Evolutionary conservation across 92 coral and sea anemone species (phyloP), one percentile per base, ranked within the genome.

Genomic region (Porites divaricata): DNA sequence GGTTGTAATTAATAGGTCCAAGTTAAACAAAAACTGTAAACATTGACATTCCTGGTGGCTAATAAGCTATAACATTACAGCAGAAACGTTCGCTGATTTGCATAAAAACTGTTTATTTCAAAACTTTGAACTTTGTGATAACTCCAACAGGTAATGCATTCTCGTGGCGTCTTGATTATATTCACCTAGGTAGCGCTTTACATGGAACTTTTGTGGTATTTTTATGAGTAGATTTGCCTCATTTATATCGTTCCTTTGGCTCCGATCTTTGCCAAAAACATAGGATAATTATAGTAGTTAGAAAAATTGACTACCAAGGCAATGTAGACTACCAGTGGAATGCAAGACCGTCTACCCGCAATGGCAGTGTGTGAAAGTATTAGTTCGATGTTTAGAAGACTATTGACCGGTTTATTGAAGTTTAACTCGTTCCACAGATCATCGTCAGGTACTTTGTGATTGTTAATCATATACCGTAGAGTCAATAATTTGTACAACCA

Each of bases 21-120:
- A 59, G 78, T 22, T 15, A 48, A 51, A 23, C 7, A 8, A 8
- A 49, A 21, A 59, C 49, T 28, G 79, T 72, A 72, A 82, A 82
- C 63, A 82, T 72, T 59, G 63, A 58, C 86, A 72, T 82, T 82
- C 86, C 86, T 48, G 1, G 79, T 82, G 79, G 61, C 59, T 64
- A 61, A 82, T 72, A 23, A 35, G n/a, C 16, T 63, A 70, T 3
- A 48, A 58, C 78, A 61, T 82, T 26, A 81, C 62, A 68, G 25
- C 67, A 53, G n/a, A 19, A 80, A 52, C 41, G 8, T 56, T 14
- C 9, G 22, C n/a, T n/a, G 2, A 56, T 80, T 80, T 80, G 14
- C 85, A 68, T 80, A 56, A 69, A 67, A 25, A 68, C 57, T 56
- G 58, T 26, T 69, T 35, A 19, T 22, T n/a, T 28, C 21, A 8